These are phyloP conservation scores for Rhaphigaster nebulosa DNA, from an alignment of 2,888 invertebrate genomes.

Conservation along the genomic window DNA sequence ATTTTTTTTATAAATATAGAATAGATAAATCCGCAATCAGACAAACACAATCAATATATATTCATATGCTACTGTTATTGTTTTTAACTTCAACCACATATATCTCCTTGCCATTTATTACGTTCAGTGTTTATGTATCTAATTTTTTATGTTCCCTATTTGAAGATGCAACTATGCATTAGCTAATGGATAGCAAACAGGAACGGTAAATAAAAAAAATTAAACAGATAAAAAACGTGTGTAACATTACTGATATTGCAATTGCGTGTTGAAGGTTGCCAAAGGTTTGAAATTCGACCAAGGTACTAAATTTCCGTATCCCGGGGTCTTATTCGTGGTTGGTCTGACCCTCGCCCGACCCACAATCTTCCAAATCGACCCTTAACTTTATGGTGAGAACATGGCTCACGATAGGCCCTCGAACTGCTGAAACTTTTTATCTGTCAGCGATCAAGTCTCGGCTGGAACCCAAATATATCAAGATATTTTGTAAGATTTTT, in stretches of 20 bases:
- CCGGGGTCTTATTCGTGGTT: not conserved
- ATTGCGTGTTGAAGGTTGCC: constrained; percentile 4
- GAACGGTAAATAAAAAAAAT: not conserved
- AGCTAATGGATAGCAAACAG: too few relatives aligned
- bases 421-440: not conserved
- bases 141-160: too few relatives aligned
- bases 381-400: not conserved
- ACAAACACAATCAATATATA: too few relatives aligned
- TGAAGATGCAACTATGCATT: too few relatives aligned
- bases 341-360: not conserved
- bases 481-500: not conserved
- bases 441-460: not conserved
- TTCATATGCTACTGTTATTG: too few relatives aligned
- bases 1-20: too few relatives aligned
- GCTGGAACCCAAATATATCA: not conserved
- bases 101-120: too few relatives aligned
- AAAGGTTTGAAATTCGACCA: not conserved
- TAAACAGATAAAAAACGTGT: not conserved
- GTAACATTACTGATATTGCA: not conserved
- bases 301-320: not conserved
- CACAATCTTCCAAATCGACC: constrained; percentile 3
- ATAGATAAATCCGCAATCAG: too few relatives aligned
- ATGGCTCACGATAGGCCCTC: not conserved
- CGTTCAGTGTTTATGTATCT: too few relatives aligned
- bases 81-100: too few relatives aligned